phyloP scores from a whole-genome alignment of 2,888 invertebrate species.

The Dynastes grantii region DNA sequence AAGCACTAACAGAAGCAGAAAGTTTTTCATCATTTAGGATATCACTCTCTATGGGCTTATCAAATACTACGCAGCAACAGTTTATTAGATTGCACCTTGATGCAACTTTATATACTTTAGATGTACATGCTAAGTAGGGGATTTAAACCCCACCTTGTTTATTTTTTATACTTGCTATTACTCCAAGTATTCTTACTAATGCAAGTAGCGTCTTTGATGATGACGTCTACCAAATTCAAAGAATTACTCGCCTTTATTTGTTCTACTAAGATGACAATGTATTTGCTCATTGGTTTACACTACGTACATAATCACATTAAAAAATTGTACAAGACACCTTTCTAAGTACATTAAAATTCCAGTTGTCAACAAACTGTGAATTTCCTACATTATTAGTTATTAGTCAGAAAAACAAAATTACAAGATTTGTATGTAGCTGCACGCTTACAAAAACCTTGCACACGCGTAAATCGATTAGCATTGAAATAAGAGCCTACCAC shows the following conservation, averaged over 20 bases:
- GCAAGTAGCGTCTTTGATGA: constrained; percentile 1
- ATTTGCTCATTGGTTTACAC: constrained; percentile 28
- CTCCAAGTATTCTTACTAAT: neutral
- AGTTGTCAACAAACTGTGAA: neutral
- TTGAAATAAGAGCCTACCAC: no score
- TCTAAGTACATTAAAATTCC: neutral
- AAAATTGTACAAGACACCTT: neutral
- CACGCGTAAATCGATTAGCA: no score
- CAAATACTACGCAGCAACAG: neutral
- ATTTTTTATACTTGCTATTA: constrained; percentile 5
- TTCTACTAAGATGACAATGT: constrained; percentile 9
- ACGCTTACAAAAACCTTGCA: neutral
- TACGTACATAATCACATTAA: neutral
- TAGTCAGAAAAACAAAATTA: constrained; percentile 6
- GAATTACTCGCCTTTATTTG: constrained; percentile 34
- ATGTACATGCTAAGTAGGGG: constrained; percentile 34
- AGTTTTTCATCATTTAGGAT: neutral
- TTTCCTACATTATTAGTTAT: neutral
- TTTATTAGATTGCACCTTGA: neutral
- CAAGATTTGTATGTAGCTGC: neutral
- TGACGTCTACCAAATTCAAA: constrained; percentile 27
- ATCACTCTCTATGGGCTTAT: neutral
- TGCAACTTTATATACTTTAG: constrained; percentile 14
- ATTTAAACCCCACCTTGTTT: constrained; percentile 22
- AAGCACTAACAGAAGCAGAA: constrained; percentile 26